Base-by-base conservation (phyloP, 2,113 vertebrate species). In the Gasterosteus nipponicus region DNA sequence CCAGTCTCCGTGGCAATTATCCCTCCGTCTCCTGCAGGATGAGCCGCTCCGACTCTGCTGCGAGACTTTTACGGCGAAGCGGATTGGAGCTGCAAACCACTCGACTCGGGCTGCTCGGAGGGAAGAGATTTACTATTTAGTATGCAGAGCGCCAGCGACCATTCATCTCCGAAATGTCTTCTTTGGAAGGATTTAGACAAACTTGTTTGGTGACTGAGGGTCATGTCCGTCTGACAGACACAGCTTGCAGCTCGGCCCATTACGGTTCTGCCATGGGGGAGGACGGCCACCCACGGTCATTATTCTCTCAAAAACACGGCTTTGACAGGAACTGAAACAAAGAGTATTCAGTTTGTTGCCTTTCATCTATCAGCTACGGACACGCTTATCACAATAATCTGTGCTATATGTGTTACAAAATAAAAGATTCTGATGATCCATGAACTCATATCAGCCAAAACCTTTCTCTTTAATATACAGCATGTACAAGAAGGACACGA, bases 1-100 rank as follows among this genome's bases (percentile, higher is more conserved):
- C 0, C 2, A 54, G 84, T 84, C 87, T 88, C 87, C 58, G 42
- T 80, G 76, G 87, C 74, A 87, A 91, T 88, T 85, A 91, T 79
- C 74, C 73, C 63, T 84, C 82, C 61, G 75, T 47, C 75, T 72
- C 54, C 77, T 61, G 70, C 59, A 42, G 79, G 80, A 78, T 39
- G 81, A 86, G 69, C 64, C 12, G 39, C 77, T 73, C 53, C 4
- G 56, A 81, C 66, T 75, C 61, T 16, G 3, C 57, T 57, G 80
- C 76, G 51, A 9, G 58, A 78, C 31, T 57, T 78, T 63, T 67
- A 47, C 47, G 33, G 31, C 9, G 19, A 38, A 58, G 51, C 33
- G 66, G 46, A 58, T 59, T 15, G 62, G 47, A 75, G 67, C 53
- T 26, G 38, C 75, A 69, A 69, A 79, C 64, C 57, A 38, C 66